Conservation (phyloP, 1,140 invertebrate species). For the Pseudomyrmex flavicornis region DNA sequence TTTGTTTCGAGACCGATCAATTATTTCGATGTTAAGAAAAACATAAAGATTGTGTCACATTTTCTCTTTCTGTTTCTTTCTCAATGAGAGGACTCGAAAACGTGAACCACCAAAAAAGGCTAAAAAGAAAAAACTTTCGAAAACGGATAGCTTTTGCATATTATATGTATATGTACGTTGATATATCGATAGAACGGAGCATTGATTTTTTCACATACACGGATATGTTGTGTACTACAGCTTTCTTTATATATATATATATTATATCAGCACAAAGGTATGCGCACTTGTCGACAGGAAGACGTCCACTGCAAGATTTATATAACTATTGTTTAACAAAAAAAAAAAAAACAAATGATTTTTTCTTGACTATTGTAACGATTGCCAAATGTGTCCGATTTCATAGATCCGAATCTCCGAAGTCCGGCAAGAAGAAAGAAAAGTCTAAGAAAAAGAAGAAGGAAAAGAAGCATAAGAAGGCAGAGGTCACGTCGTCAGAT, state of each 20-base stretch:
- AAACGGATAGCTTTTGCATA: slow-evolving; percentile 65
- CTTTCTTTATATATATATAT: slow-evolving; percentile 76
- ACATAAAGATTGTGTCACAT: neutral
- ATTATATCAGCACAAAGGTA: slow-evolving; percentile 81
- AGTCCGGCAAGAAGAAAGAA: slow-evolving; percentile 81
- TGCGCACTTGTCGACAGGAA: slow-evolving; percentile 83
- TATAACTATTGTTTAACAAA: slow-evolving; percentile 70
- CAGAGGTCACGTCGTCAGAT: slow-evolving; percentile 80
- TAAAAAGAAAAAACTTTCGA: slow-evolving; percentile 24
- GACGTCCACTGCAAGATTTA: slow-evolving; percentile 82
- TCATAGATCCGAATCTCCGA: slow-evolving; percentile 83
- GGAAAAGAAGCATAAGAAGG: slow-evolving; percentile 81
- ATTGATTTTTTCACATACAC: slow-evolving; percentile 74
- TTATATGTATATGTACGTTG: slow-evolving; percentile 38
- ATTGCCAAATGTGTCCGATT: slow-evolving; percentile 62
- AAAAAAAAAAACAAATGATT: slow-evolving; percentile 63
- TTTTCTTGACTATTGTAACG: slow-evolving; percentile 43
- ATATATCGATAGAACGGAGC: slow-evolving; percentile 68
- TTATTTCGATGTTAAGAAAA: neutral
- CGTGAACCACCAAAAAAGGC: neutral
- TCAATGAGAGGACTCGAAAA: neutral
- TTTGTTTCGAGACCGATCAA: slow-evolving; percentile 10
- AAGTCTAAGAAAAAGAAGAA: slow-evolving; percentile 83
- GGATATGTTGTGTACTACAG: slow-evolving; percentile 73
- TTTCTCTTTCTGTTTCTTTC: neutral